These are phyloP conservation scores for Bacillus rossius DNA, from an alignment of 1,140 invertebrate genomes.

Conservation along the genomic window DNA sequence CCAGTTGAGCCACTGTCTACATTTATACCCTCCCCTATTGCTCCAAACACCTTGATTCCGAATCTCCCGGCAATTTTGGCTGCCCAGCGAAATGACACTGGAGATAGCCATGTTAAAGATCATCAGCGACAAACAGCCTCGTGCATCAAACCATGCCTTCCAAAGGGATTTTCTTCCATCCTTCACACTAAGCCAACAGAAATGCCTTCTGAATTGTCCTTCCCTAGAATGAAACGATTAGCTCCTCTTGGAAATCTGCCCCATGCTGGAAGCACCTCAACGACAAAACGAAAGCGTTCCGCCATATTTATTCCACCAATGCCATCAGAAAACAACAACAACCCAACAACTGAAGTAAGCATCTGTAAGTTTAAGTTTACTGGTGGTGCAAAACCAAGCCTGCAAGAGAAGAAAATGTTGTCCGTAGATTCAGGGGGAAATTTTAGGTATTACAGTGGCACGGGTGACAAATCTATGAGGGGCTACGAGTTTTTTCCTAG, in stretches of 20 bases:
- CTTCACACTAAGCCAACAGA: not conserved
- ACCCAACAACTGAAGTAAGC: conserved; percentile 75
- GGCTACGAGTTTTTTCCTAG: conserved; percentile 71
- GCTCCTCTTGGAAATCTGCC: conserved; percentile 4
- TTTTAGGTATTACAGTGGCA: conserved; percentile 73
- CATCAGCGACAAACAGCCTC: conserved; percentile 4
- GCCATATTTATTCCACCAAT: conserved; percentile 77
- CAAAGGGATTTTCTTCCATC: conserved; percentile 9
- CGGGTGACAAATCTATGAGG: conserved; percentile 66
- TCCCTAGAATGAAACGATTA: conserved; percentile 3
- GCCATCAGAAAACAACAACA: conserved; percentile 59
- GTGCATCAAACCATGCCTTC: conserved; percentile 28
- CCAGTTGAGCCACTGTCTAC: not conserved
- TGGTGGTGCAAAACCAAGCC: conserved; percentile 75
- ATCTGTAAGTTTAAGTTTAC: conserved; percentile 93
- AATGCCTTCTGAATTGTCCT: conserved; percentile 1
- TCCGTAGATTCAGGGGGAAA: conserved; percentile 82
- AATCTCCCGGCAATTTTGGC: not conserved
- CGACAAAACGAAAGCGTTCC: conserved; percentile 67
- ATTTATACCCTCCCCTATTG: not conserved
- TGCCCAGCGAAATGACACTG: not conserved
- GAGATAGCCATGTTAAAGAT: not conserved
- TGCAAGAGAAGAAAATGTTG: conserved; percentile 87
- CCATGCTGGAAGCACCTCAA: not conserved
- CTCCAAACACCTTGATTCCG: not conserved